phyloP scores from a whole-genome alignment of 2,113 vertebrate genomes.

The Brienomyrus longianalis region DNA sequence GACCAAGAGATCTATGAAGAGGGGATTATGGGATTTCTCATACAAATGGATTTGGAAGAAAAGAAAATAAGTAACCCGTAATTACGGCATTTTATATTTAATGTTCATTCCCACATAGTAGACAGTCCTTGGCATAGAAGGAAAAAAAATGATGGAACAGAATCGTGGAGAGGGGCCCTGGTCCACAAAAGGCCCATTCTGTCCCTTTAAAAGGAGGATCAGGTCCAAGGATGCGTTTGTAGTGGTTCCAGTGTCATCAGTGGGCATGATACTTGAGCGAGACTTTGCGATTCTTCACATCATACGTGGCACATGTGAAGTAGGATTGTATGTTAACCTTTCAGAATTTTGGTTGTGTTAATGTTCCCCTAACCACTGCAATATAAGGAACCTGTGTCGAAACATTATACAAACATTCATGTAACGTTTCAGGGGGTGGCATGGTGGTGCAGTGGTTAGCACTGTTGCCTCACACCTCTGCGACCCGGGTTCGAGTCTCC shows the following conservation, averaged over 20 bases:
- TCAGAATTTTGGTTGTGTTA: neutral
- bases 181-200: neutral
- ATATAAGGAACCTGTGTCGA: neutral
- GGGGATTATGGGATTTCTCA: neutral
- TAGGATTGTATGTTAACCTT: neutral
- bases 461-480: too few relatives aligned
- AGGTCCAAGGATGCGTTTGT: neutral
- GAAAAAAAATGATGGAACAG: neutral
- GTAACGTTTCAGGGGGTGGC: too few relatives aligned
- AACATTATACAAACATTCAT: neutral
- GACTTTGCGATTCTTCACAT: neutral
- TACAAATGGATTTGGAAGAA: slow-evolving; percentile 16
- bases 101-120: slow-evolving; percentile 13
- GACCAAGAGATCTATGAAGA: neutral
- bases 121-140: neutral
- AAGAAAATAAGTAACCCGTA: neutral
- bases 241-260: neutral
- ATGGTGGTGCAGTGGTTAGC: too few relatives aligned
- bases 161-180: neutral
- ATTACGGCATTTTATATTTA: slow-evolving; percentile 15
- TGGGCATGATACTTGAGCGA: neutral
- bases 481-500: too few relatives aligned
- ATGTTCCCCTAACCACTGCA: neutral
- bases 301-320: neutral
- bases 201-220: neutral